Evolutionary conservation across 2,797 vertebrate genomes (phyloP).

Genomic region (Tauraco hartlaubi): DNA sequence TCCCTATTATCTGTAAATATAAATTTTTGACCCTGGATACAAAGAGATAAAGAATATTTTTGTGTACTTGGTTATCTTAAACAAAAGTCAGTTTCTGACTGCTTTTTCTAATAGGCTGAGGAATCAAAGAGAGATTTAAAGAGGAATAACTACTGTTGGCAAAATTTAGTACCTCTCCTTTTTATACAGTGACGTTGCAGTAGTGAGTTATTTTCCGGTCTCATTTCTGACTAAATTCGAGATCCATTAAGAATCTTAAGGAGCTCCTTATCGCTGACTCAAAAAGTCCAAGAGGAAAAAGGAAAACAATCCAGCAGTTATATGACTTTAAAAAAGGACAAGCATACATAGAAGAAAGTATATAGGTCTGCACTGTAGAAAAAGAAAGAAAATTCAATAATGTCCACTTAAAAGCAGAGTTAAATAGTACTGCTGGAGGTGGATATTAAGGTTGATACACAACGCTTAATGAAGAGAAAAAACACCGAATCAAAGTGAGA

Average conservation of each 20-base stretch:
- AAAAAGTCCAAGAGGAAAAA: background rate
- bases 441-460: background rate
- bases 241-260: background rate
- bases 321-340: background rate
- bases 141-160: background rate
- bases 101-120: background rate
- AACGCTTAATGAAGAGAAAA: background rate
- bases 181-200: background rate
- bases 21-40: background rate
- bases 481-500: background rate
- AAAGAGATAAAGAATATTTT: constrained; percentile 28
- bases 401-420: background rate
- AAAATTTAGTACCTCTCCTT: background rate
- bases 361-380: background rate
- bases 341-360: background rate
- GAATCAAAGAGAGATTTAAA: background rate
- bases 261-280: background rate
- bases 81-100: background rate
- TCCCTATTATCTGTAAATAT: constrained; percentile 24
- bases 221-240: background rate
- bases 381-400: background rate
- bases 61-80: background rate
- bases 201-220: background rate
- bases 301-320: background rate
- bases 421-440: background rate